Evolutionary conservation across 2,797 vertebrate genomes (phyloP), one percentile per base, ranked within the genome.

Genomic region (Sebastes jordani): DNA sequence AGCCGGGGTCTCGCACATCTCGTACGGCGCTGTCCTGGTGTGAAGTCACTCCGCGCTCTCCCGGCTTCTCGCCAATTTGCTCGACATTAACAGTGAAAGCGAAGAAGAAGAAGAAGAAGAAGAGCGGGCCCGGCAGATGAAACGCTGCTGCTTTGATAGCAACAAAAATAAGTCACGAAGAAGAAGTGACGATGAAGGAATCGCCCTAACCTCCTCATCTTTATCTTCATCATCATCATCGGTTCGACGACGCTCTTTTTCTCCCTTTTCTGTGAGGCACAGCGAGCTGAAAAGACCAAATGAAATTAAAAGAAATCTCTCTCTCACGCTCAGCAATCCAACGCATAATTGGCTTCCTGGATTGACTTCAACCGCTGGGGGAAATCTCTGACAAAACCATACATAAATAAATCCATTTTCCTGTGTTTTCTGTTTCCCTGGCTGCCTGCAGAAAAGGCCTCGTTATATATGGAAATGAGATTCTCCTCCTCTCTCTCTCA

Each of bases 391-490:
- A 91, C 90, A 89, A 89, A 93, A 91, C 85, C 88, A 84, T 79
- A 89, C 85, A 92, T 84, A 93, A 92, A 93, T 89, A 94, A 91
- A 92, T 90, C 82, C 55, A 83, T 90, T 87, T 89, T 58, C 71
- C 76, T 71, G 84, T 85, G 85, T 86, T 89, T 87, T 91, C 84
- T 85, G 72, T 85, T 80, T 79, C 78, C 69, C 64, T 66, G 71
- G 86, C 74, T 83, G 87, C 81, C 80, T 71, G 80, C 71, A 89
- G 87, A 85, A 93, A 88, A 84, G 85, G 76, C 86, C 87, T 93
- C 58, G 86, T 95, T 94, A 92, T 84, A 86, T 83, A 95, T 95
- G 94, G 55, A 94, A 94, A 95, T 95, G 72, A 93, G 83, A 91
- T 91, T 92, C 90, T 84, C 78, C 88, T 84, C 85, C 88, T 81